Evolutionary conservation across 2,797 vertebrate genomes (phyloP).

Genomic region (Brachyalestes nurse): DNA sequence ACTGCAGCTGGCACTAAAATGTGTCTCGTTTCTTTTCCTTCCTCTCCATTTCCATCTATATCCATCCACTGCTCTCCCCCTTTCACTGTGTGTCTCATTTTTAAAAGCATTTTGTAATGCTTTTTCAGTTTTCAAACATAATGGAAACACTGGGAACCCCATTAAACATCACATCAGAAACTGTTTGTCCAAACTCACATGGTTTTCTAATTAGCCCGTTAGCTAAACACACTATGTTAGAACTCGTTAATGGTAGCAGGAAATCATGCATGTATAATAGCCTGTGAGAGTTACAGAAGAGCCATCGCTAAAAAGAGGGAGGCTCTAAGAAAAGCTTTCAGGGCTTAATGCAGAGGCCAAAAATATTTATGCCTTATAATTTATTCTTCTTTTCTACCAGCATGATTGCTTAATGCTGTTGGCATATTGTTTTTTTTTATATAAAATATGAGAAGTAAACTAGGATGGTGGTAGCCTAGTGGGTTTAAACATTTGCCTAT

Average conservation of each 20-base stretch:
- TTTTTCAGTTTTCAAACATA: conserved; percentile 1
- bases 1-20: conserved; percentile 1
- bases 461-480: no score
- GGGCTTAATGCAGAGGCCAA: background rate
- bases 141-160: background rate
- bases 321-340: background rate
- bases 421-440: no score
- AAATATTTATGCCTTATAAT: background rate
- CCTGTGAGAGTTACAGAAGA: background rate
- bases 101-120: background rate
- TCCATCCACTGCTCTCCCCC: background rate
- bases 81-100: background rate
- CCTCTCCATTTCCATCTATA: background rate
- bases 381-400: background rate
- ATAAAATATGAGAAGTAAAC: no score
- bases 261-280: conserved; percentile 1
- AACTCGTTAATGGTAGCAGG: background rate
- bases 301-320: background rate
- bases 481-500: no score
- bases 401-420: background rate
- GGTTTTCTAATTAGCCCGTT: conserved; percentile 2
- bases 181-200: background rate
- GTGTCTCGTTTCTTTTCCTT: background rate
- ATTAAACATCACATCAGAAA: background rate
- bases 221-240: background rate